These are phyloP conservation scores for Aelia acuminata DNA, from an alignment of 2,888 invertebrate species.

Conservation along the genomic window DNA sequence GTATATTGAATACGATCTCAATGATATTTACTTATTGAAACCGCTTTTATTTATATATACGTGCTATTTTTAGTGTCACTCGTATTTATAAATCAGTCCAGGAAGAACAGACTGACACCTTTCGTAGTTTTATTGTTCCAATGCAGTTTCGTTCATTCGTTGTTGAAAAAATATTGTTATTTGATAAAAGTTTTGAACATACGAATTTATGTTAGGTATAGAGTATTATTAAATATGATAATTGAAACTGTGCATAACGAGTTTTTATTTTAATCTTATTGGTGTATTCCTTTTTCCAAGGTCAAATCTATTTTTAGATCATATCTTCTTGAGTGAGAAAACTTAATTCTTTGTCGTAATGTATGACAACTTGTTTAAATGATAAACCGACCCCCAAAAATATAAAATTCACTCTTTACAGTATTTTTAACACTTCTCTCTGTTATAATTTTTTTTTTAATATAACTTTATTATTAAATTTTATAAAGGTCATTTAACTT, in stretches of 20 bases:
- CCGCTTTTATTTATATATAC: not conserved
- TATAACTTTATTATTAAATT: too few species aligned
- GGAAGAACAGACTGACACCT: not conserved
- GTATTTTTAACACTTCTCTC: too few species aligned
- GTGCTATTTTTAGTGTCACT: constrained; percentile 7
- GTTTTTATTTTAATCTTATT: not conserved
- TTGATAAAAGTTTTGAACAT: too few species aligned
- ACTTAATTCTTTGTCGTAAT: constrained; percentile 9
- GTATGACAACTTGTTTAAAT: not conserved
- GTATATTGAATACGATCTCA: not conserved
- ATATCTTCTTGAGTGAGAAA: constrained; percentile 8
- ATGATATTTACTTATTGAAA: not conserved
- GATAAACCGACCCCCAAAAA: too few species aligned
- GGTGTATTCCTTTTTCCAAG: constrained; percentile 24
- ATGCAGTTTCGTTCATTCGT: not conserved
- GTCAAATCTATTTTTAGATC: constrained; percentile 52
- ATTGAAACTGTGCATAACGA: not conserved
- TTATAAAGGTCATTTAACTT: too few species aligned
- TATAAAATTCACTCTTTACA: too few species aligned
- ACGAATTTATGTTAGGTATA: too few species aligned
- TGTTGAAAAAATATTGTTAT: not conserved
- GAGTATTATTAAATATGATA: not conserved
- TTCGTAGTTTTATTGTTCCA: not conserved
- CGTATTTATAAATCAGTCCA: constrained; percentile 29
- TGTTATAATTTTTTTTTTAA: too few species aligned